Evolutionary conservation across 2,113 vertebrate genomes (phyloP).

Genomic region (Cyphomyrus discorhynchus): DNA sequence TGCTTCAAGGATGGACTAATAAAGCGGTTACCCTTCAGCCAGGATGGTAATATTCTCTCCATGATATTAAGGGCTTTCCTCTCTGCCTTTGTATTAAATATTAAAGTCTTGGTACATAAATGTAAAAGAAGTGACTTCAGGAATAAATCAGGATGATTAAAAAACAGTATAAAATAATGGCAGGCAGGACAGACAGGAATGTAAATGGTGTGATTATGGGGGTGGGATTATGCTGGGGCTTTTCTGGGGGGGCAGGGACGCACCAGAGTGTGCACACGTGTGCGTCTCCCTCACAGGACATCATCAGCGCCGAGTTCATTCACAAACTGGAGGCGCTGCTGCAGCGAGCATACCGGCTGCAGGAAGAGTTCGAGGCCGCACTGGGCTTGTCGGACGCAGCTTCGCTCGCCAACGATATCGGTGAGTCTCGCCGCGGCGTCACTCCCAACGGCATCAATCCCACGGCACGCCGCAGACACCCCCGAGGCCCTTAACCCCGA

Average conservation of each 20-base stretch:
- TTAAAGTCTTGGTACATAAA: neutral
- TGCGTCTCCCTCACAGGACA: constrained; percentile 61
- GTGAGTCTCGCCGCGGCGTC: constrained; percentile 53
- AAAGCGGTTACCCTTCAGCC: neutral
- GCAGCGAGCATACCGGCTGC: constrained; percentile 87
- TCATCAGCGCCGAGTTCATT: constrained; percentile 87
- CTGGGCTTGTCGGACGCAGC: constrained; percentile 70
- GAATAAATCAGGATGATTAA: neutral
- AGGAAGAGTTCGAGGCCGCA: constrained; percentile 91
- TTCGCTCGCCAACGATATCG: constrained; percentile 65
- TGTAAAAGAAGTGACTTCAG: neutral
- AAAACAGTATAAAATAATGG: neutral
- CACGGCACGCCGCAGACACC: neutral
- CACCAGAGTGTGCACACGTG: neutral
- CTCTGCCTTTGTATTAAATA: neutral
- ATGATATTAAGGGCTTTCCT: neutral
- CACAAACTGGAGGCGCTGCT: constrained; percentile 87
- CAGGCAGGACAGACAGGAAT: neutral
- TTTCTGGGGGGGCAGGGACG: neutral
- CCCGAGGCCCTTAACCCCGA: neutral
- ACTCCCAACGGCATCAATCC: too few relatives aligned
- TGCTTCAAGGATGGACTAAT: neutral
- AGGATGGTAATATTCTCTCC: neutral
- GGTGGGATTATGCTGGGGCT: neutral
- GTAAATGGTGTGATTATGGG: neutral